Percentiles rank a stretch among this genome's conserved stretches.
Conservation (phyloP, 2,888 invertebrate species). For the Drosophila mercatorum region DNA sequence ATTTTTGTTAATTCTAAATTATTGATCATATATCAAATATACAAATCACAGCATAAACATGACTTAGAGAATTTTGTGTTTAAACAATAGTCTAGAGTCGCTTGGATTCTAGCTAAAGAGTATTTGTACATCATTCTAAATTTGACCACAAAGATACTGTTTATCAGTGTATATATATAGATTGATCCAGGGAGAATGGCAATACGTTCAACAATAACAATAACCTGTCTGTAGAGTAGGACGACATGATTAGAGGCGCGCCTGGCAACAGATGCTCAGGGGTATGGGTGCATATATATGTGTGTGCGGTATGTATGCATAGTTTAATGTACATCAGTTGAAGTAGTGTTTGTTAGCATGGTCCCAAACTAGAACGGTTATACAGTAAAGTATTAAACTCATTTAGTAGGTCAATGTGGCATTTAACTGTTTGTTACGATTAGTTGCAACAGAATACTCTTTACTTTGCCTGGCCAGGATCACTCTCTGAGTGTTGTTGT, state of each 20-base stretch:
- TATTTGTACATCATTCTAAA: too few relatives aligned
- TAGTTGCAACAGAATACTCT: conserved; percentile 33
- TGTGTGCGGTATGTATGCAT: background rate
- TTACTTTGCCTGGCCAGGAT: conserved; percentile 56
- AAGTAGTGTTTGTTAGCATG: conserved; percentile 36
- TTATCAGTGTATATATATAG: too few relatives aligned
- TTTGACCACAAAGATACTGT: too few relatives aligned
- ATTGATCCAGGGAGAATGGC: too few relatives aligned
- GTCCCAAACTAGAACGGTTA: conserved; percentile 32
- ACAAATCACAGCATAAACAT: too few relatives aligned
- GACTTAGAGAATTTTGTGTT: too few relatives aligned
- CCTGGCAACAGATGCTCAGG: background rate
- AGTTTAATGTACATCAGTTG: conserved; percentile 5
- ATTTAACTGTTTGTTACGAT: conserved; percentile 16
- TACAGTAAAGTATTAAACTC: conserved; percentile 31
- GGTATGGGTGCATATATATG: background rate
- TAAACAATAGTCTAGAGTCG: too few relatives aligned
- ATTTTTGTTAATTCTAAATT: too few relatives aligned
- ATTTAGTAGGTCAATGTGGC: conserved; percentile 39
- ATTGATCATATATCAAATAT: too few relatives aligned
- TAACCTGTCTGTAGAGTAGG: conserved; percentile 19
- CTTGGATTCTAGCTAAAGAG: too few relatives aligned
- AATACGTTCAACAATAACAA: conserved; percentile 4
- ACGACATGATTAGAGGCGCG: background rate
- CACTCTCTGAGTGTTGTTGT: conserved; percentile 34